Evolutionary conservation across 2,797 vertebrate species (phyloP).

Genomic region (Rhincodon typus): DNA sequence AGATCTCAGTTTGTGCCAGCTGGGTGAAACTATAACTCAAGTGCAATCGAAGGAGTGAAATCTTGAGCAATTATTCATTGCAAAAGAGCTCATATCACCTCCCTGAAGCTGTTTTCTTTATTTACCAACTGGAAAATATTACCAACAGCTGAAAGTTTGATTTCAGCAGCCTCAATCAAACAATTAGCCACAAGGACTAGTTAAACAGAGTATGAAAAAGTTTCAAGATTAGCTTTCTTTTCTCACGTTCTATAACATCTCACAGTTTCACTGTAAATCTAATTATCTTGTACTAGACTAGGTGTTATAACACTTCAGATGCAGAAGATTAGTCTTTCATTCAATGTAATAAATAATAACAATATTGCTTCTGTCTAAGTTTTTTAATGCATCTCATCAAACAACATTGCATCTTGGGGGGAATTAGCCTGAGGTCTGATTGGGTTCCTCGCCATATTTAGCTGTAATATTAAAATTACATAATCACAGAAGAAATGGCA

Average conservation of each 20-base stretch:
- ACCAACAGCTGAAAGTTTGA: background rate
- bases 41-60: background rate
- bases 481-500: background rate
- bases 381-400: constrained; percentile 1
- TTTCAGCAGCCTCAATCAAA: background rate
- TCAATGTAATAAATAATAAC: background rate
- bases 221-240: background rate
- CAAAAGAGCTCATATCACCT: background rate
- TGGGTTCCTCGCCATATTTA: background rate
- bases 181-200: background rate
- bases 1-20: background rate
- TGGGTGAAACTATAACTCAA: background rate
- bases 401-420: background rate
- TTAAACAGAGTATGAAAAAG: background rate
- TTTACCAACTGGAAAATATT: background rate
- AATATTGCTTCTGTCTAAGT: too few species aligned
- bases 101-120: background rate
- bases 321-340: background rate
- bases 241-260: background rate
- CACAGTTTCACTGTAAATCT: background rate
- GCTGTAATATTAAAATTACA: background rate
- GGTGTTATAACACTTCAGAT: background rate
- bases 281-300: background rate
- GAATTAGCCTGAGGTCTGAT: background rate
- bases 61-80: background rate